Evolutionary conservation across 2,797 vertebrate genomes (phyloP).

Genomic region (Rhinogobio ventralis): DNA sequence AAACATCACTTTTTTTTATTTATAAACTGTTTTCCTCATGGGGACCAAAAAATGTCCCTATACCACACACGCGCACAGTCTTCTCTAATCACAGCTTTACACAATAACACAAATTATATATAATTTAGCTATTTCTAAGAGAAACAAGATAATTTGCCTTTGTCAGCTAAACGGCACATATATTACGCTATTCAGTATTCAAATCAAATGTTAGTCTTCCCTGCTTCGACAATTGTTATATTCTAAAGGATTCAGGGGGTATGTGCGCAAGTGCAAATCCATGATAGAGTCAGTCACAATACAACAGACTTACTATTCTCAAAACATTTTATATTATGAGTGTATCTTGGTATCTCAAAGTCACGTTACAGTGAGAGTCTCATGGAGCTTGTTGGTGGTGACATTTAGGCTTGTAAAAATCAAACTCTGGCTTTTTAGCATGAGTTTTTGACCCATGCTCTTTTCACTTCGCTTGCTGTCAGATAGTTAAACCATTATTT

Average conservation of each 20-base stretch:
- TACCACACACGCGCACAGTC: neutral
- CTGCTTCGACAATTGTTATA: neutral
- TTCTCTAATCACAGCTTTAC: slow-evolving; percentile 11
- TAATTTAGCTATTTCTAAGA: slow-evolving; percentile 29
- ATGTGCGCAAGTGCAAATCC: neutral
- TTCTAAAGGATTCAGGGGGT: neutral
- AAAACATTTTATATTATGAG: neutral
- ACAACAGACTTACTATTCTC: neutral
- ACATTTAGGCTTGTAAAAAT: slow-evolving; percentile 69
- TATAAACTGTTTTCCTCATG: neutral
- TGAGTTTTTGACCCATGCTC: slow-evolving; percentile 71
- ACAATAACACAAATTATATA: slow-evolving; percentile 36
- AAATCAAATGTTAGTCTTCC: neutral
- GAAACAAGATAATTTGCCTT: slow-evolving; percentile 14
- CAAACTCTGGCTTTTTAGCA: slow-evolving; percentile 64
- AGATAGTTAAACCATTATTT: slow-evolving; percentile 69
- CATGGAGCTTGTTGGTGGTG: slow-evolving; percentile 37
- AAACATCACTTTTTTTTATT: neutral
- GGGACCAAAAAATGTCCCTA: neutral
- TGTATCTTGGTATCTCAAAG: slow-evolving; percentile 14
- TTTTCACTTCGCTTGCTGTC: slow-evolving; percentile 72
- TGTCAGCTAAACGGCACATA: neutral
- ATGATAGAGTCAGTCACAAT: neutral
- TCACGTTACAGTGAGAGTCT: neutral
- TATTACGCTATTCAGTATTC: neutral